Evolutionary conservation across 2,888 invertebrate species (phyloP), one percentile per base, ranked within the genome.

Genomic region (Ormia ochracea): DNA sequence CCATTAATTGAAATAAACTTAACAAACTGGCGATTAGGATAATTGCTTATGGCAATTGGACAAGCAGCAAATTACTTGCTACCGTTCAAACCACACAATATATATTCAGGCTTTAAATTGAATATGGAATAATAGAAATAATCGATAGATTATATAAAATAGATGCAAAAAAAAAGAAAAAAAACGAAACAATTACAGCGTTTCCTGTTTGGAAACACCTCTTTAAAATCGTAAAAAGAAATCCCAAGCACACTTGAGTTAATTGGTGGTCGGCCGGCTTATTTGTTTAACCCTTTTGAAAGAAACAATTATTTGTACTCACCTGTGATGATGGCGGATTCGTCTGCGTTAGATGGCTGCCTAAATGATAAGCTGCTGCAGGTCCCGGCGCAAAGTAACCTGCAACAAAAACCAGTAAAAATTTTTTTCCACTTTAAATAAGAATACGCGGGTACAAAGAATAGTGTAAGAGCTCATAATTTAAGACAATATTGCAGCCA

Each of bases 311-410:
- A 45, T 43, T 33, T 70, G 14, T 58, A 85, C 87, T 89, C 87
- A 90, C 90, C 89, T 90, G 90, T 84, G 89, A 87, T 85, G 89
- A 85, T 83, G 88, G 88, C 82, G 89, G 84, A 85, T 86, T 89
- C 83, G 90, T 85, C 84, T 90, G 89, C 83, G 88, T 86, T 84
- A 90, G 87, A 87, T 90, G 90, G 84, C 90, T 90, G 85, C 90
- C 89, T 87, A 90, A 87, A 83, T 90, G 90, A 87, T 90, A 90
- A 85, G 90, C 89, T 76, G 79, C 79, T 84, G 90, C 90, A 85
- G 89, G 90, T 77, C 89, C 90, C 81, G 90, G 89, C 77, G 90
- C 89, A 83, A 90, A 90, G 85, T 90, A 90, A 83, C 90, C 90
- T 90, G 85, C 80, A 87, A 86, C 73, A 75, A 81, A 56, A 45